Evolutionary conservation across 92 coral and sea anemone species (phyloP).

Genomic region (Virgularia gustaviana): DNA sequence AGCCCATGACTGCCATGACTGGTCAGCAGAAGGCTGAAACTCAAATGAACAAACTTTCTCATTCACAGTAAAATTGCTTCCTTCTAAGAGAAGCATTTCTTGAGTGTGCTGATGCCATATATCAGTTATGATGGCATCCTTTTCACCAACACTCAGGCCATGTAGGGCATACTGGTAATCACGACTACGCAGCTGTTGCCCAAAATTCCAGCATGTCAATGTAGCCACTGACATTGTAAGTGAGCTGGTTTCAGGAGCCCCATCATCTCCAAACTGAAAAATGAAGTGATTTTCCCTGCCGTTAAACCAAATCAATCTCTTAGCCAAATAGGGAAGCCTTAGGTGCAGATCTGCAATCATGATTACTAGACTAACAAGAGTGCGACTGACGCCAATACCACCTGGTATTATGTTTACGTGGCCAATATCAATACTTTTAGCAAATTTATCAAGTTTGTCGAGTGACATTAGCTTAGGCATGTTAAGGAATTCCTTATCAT

Average conservation of each 20-base stretch:
- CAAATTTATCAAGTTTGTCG: not conserved
- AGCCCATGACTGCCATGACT: slow-evolving; percentile 7
- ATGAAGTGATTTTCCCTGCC: slow-evolving; percentile 30
- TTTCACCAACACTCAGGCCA: slow-evolving; percentile 28
- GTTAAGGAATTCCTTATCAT: not conserved
- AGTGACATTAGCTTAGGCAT: slow-evolving; percentile 1
- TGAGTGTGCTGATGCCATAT: slow-evolving; percentile 35
- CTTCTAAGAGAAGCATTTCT: slow-evolving; percentile 22
- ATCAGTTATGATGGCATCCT: slow-evolving; percentile 22
- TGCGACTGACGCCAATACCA: not conserved
- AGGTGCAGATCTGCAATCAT: not conserved
- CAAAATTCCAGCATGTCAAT: slow-evolving; percentile 35
- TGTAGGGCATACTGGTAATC: slow-evolving; percentile 29
- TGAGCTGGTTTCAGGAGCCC: slow-evolving; percentile 33
- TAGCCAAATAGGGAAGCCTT: slow-evolving; percentile 12
- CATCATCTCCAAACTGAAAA: slow-evolving; percentile 37
- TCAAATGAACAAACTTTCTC: not conserved
- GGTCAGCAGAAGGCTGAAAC: slow-evolving; percentile 9
- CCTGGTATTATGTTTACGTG: not conserved
- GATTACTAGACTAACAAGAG: not conserved
- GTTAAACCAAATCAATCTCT: slow-evolving; percentile 21
- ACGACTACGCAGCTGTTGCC: slow-evolving; percentile 34
- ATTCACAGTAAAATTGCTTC: not conserved
- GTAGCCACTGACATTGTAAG: slow-evolving; percentile 30
- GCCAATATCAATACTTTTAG: not conserved